Conservation (phyloP, 1,140 invertebrate species). For the Trachelipus rathkii region DNA sequence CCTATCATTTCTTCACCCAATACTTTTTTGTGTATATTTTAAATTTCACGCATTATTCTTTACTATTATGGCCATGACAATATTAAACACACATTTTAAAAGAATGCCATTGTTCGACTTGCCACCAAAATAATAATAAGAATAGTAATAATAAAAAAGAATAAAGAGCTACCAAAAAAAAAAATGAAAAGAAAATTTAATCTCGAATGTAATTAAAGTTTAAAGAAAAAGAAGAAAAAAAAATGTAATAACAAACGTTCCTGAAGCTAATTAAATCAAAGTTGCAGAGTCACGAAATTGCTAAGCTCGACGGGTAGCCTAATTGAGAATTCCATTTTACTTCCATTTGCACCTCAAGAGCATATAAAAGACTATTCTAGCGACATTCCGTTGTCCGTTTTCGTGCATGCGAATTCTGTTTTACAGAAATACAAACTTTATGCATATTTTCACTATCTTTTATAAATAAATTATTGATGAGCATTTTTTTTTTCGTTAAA, state of each 20-base stretch:
- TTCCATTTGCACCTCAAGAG: neutral
- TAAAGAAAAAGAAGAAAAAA: neutral
- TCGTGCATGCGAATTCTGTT: neutral
- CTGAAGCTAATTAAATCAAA: neutral
- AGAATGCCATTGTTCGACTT: neutral
- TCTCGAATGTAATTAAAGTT: neutral
- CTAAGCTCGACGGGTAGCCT: neutral
- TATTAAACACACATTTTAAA: neutral
- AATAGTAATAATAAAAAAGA: neutral
- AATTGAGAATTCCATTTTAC: neutral
- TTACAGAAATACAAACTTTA: no score
- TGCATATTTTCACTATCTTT: no score
- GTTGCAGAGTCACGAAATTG: slow-evolving; percentile 6
- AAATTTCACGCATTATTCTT: neutral
- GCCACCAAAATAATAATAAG: neutral
- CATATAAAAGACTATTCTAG: neutral
- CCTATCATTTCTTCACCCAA: no score
- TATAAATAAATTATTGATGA: no score
- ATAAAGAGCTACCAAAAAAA: no score
- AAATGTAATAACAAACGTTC: neutral
- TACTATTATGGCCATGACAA: neutral
- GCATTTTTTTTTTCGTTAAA: no score
- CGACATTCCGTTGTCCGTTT: neutral
- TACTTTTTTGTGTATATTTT: neutral
- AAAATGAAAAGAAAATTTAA: neutral